Evolutionary conservation across 2,888 invertebrate genomes (phyloP).

Genomic region (Himalopsyche anomala): DNA sequence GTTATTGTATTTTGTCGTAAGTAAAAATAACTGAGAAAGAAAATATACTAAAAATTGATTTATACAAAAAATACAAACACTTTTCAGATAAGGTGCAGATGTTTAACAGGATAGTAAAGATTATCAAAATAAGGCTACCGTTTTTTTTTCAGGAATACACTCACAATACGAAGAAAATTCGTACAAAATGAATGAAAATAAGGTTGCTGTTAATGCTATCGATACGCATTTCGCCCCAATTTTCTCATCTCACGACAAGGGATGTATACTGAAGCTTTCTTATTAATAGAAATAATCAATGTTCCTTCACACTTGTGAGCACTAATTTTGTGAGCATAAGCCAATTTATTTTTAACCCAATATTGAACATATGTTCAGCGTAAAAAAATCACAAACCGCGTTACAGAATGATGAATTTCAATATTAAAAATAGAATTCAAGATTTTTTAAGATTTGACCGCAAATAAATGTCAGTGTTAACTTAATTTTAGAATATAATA

Average conservation of each 20-base stretch:
- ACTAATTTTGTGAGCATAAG: slow-evolving; percentile 38
- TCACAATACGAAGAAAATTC: too few relatives aligned
- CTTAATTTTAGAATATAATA: too few relatives aligned
- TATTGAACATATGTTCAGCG: slow-evolving; percentile 32
- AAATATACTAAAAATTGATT: too few relatives aligned
- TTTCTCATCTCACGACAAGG: background rate
- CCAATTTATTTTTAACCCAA: slow-evolving; percentile 25
- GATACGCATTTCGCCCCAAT: background rate
- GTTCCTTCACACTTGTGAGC: background rate
- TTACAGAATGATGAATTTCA: background rate
- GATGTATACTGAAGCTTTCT: background rate
- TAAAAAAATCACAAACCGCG: background rate
- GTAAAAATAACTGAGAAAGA: too few relatives aligned
- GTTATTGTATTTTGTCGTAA: too few relatives aligned
- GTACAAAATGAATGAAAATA: too few relatives aligned
- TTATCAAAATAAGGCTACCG: too few relatives aligned
- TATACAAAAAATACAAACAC: too few relatives aligned
- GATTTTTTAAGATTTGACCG: background rate
- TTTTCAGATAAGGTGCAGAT: too few relatives aligned
- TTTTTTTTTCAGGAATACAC: too few relatives aligned
- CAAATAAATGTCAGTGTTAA: background rate
- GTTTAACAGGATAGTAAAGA: too few relatives aligned
- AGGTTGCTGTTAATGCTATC: too few relatives aligned
- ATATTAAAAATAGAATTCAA: background rate
- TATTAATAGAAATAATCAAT: slow-evolving; percentile 40